A percentile compares a stretch with the other conserved stretches of the same genome.
phyloP scores from a whole-genome alignment of 2,797 vertebrate species.

The Lemur catta region DNA sequence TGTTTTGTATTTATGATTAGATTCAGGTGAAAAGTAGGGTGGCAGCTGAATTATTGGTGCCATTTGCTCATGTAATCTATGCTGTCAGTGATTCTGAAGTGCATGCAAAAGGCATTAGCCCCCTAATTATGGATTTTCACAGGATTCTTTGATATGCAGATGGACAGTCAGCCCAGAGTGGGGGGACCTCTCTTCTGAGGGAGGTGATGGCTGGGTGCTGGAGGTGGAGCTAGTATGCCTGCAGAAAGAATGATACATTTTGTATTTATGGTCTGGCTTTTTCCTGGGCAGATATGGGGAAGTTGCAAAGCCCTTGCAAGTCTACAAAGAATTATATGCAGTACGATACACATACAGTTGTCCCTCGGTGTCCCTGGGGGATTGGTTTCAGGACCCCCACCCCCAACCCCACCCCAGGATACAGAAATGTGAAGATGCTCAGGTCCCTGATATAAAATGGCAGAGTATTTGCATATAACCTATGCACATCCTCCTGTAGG shows the following conservation, averaged over 20 bases:
- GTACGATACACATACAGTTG: background rate
- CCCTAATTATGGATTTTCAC: slow-evolving; percentile 19
- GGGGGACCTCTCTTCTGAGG: background rate
- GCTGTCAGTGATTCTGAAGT: slow-evolving; percentile 24
- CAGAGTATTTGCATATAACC: background rate
- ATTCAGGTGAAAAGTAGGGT: slow-evolving; percentile 9
- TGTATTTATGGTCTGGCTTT: background rate
- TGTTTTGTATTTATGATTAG: slow-evolving; percentile 49
- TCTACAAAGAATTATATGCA: background rate
- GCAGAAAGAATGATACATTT: background rate
- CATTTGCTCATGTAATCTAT: slow-evolving; percentile 5
- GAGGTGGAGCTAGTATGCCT: background rate
- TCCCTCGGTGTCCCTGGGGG: background rate
- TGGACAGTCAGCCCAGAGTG: background rate
- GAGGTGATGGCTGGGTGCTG: background rate
- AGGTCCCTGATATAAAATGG: background rate
- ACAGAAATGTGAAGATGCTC: background rate
- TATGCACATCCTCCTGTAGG: background rate
- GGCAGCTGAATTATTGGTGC: background rate
- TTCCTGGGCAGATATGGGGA: background rate
- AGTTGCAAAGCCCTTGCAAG: background rate
- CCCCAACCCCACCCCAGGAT: background rate
- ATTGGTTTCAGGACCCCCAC: background rate
- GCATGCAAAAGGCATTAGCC: background rate
- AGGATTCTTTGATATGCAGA: background rate